phyloP scores from a whole-genome alignment of 2,113 vertebrate species.

The Centropus bengalensis region DNA sequence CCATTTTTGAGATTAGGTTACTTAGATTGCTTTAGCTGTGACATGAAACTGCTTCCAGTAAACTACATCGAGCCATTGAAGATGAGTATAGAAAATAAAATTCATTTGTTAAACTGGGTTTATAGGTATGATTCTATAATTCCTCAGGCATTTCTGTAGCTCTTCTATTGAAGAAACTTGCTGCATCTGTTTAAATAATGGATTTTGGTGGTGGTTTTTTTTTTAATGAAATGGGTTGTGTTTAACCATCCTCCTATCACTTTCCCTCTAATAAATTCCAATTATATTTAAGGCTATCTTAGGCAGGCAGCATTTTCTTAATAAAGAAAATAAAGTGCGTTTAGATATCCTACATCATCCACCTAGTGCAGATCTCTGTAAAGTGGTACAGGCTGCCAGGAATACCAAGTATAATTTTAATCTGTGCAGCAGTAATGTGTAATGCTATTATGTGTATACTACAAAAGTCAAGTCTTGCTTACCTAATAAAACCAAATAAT shows the following conservation, averaged over 20 bases:
- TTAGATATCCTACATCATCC: not conserved
- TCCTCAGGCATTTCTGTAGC: not conserved
- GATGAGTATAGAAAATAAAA: not conserved
- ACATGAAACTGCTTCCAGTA: not conserved
- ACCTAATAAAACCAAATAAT: not conserved
- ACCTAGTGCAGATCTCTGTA: not conserved
- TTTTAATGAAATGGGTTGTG: not conserved
- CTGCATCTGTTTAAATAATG: not conserved
- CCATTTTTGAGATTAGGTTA: not conserved
- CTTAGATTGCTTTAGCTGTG: not conserved
- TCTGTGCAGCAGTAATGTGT: not conserved
- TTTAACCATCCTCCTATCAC: not conserved
- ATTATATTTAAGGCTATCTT: not conserved
- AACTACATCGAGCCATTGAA: not conserved
- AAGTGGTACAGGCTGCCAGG: not conserved
- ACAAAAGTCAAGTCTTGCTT: not conserved
- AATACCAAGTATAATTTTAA: not conserved
- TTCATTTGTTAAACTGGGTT: not conserved
- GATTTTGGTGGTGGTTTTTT: not conserved
- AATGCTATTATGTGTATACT: not conserved
- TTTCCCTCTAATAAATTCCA: not conserved
- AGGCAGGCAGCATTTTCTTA: not conserved
- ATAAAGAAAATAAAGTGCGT: not conserved
- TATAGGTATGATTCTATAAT: not conserved
- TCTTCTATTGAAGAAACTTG: not conserved